Percentiles rank a stretch among this genome's conserved stretches.
Conservation (phyloP, 37 sponge, comb jelly and placozoan species). For the Corticium candelabrum region DNA sequence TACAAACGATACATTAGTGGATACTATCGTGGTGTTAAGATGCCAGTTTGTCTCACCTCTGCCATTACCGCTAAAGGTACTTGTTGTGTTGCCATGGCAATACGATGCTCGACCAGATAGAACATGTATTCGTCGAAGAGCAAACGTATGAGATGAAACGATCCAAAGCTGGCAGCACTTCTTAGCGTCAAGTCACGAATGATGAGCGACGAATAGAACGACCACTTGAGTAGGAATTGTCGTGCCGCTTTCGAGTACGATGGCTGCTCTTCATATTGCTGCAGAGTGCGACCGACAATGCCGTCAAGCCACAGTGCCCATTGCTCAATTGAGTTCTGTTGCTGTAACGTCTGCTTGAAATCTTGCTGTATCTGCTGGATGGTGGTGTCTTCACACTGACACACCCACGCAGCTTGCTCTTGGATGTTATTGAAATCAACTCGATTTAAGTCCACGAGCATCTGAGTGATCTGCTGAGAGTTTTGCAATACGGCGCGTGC, state of each 20-base stretch:
- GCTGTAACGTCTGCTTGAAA: constrained; percentile 88
- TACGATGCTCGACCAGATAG: constrained; percentile 92
- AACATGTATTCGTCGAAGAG: constrained; percentile 99
- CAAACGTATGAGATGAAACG: constrained; percentile 93
- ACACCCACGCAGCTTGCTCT: constrained; percentile 99
- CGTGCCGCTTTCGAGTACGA: constrained; percentile 74
- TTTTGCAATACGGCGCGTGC: constrained; percentile 97
- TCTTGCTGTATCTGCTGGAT: constrained; percentile 74
- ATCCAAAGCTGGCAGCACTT: constrained; percentile 97
- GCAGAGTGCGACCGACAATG: constrained; percentile 68
- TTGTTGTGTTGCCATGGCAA: constrained; percentile 59
- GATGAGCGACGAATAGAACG: constrained; percentile 98
- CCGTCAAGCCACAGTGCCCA: constrained; percentile 91
- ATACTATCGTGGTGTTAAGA: too few species aligned
- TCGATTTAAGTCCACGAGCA: constrained; percentile 86
- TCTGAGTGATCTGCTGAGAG: constrained; percentile 83
- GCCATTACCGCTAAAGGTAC: constrained; percentile 89
- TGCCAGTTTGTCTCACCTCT: too few species aligned
- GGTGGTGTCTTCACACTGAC: constrained; percentile 89
- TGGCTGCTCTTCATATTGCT: constrained; percentile 38
- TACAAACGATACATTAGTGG: too few species aligned
- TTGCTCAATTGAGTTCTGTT: constrained; percentile 81
- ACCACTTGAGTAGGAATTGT: constrained; percentile 98
- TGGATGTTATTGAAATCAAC: constrained; percentile 98
- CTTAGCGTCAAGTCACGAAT: constrained; percentile 96